Evolutionary conservation across 1,140 invertebrate genomes (phyloP), one percentile per base, ranked within the genome.

Genomic region (Heliconius congener): DNA sequence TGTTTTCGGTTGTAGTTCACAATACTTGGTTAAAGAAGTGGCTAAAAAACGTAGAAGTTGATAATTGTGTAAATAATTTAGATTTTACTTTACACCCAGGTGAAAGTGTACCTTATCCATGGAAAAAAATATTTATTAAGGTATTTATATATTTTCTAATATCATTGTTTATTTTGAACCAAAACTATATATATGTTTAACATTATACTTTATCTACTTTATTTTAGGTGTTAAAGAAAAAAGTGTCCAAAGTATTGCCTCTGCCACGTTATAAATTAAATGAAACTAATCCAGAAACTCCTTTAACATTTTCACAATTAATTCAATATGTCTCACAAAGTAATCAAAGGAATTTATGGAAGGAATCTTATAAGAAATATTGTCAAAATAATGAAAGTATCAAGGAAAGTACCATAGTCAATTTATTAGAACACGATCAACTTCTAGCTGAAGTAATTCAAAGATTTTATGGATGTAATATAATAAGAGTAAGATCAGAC

Each of bases 291-390:
- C 86, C 94, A 60, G 96, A 96, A 78, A 86, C 95, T 19, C 96
- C 97, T 18, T 93, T 98, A 23, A 96, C 96, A 30, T 98, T 97
- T 88, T 95, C 97, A 11, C 97, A 98, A 92, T 95, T 98, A 57
- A 94, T 98, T 19, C 96, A 97, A 86, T 97, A 97, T 95, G 96
- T 98, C 77, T 96, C 97, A 1, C 96, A 97, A 88, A 97, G 96
- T 50, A 98, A 98, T 95, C 97, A 97, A 87, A 96, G 96, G 86
- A 97, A 97, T 92, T 93, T 98, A 75, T 98, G 97, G 97, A 97
- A 98, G 90, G 96, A 97, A 85, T 96, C 97, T 8, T 97, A 97
- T 86, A 97, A 97, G 86, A 97, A 97, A 94, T 97, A 97, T 94
- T 96, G 95, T 79, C 95, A 96, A 94, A 95, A 94, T 87, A 95